Percentiles rank a stretch among this genome's conserved stretches.
Conservation (phyloP, 2,888 invertebrate species). For the Drosophila stalkeri region DNA sequence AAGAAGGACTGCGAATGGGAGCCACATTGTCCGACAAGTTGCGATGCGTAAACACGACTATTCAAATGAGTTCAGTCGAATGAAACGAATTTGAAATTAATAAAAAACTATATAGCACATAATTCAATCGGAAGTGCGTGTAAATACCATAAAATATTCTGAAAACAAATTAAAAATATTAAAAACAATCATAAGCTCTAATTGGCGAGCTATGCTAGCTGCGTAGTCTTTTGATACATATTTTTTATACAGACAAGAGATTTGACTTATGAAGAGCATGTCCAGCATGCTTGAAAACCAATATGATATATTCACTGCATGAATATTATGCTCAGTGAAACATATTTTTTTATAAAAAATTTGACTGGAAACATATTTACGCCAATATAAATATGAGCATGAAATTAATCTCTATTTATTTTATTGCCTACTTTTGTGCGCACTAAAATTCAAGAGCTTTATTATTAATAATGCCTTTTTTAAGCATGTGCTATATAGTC, state of each 20-base stretch:
- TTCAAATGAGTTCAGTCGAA: background rate
- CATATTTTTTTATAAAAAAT: too few relatives aligned
- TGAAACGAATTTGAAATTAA: background rate
- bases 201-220: background rate
- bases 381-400: background rate
- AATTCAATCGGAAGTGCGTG: too few relatives aligned
- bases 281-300: background rate
- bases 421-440: background rate
- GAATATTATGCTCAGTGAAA: too few relatives aligned
- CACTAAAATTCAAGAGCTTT: background rate
- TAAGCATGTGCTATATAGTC: too few relatives aligned
- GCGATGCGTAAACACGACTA: background rate
- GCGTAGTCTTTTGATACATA: background rate
- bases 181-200: too few relatives aligned
- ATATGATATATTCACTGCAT: too few relatives aligned
- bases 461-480: too few relatives aligned
- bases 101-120: background rate
- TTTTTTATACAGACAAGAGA: background rate
- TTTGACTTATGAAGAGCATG: background rate
- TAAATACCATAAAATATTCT: background rate
- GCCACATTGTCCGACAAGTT: constrained; percentile 2
- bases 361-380: too few relatives aligned
- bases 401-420: background rate
- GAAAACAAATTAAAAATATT: background rate
- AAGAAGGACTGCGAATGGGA: background rate